Conservation (phyloP, 2,797 vertebrate species). For the Diglossa cyanea region DNA sequence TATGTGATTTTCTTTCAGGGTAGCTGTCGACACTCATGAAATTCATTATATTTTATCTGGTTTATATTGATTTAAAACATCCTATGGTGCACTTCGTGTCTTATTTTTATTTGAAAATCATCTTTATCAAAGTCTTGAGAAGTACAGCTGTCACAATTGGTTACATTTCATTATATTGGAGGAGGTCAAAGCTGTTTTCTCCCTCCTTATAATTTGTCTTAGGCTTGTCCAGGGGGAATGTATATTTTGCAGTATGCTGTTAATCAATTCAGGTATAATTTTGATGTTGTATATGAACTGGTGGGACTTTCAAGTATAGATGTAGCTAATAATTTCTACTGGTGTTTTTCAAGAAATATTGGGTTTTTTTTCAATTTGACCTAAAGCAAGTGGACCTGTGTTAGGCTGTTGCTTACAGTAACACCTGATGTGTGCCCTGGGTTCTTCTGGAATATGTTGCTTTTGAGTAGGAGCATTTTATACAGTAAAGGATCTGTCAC, state of each 20-base stretch:
- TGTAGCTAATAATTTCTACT: not conserved
- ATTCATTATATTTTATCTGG: not conserved
- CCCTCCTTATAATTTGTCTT: not conserved
- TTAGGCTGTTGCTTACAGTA: not conserved
- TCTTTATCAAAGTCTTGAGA: not conserved
- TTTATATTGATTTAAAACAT: not conserved
- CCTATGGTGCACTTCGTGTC: not conserved
- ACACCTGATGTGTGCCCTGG: not conserved
- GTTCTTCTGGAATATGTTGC: not conserved
- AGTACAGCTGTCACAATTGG: not conserved
- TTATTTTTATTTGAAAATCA: not conserved
- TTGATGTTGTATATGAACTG: not conserved
- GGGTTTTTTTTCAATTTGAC: not conserved
- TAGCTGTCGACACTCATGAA: not conserved
- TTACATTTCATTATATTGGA: not conserved
- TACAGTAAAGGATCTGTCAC: not conserved
- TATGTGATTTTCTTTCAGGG: not conserved
- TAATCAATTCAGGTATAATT: not conserved
- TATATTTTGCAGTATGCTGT: not conserved
- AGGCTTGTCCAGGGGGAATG: not conserved
- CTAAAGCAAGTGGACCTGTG: not conserved
- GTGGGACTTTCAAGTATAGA: not conserved
- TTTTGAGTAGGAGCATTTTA: not conserved
- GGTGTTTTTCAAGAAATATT: not conserved
- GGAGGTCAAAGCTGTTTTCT: not conserved